phyloP scores from a whole-genome alignment of 2,797 vertebrate species.

The Halcyon smyrnensis region DNA sequence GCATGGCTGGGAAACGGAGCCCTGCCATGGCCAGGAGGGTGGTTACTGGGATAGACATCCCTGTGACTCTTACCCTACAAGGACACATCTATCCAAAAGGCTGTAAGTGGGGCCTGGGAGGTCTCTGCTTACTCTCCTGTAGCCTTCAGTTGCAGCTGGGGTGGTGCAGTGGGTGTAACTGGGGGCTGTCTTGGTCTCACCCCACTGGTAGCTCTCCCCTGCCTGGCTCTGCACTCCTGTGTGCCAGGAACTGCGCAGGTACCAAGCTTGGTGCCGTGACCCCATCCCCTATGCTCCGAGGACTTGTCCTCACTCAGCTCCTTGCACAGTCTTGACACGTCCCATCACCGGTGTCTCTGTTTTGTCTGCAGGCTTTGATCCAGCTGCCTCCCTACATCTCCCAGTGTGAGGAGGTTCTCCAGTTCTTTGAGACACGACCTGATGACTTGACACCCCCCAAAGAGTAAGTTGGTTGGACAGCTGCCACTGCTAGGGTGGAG shows the following conservation, averaged over 20 bases:
- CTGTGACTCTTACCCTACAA: not conserved
- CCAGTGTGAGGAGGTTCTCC: conserved; percentile 95
- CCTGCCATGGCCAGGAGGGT: not conserved
- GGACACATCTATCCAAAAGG: not conserved
- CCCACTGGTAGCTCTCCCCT: not conserved
- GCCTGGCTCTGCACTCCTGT: not conserved
- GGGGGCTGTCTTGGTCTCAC: not conserved
- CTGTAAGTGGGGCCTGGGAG: not conserved
- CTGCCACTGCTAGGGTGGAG: not conserved
- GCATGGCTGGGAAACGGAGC: not conserved
- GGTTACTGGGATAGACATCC: not conserved
- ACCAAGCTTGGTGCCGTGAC: rapidly evolving
- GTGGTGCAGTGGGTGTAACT: not conserved
- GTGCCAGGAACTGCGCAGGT: rapidly evolving
- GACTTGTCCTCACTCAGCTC: not conserved
- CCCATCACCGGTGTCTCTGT: not conserved
- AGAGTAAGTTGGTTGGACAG: conserved; percentile 84
- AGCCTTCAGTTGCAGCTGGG: not conserved
- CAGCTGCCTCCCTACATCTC: conserved; percentile 97
- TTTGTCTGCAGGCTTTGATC: conserved; percentile 88
- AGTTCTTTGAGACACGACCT: conserved; percentile 96
- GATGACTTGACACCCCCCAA: conserved; percentile 95
- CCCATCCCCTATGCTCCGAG: not conserved
- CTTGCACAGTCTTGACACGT: not conserved
- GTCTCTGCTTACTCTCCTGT: not conserved